Conservation (phyloP, 2,888 invertebrate species). For the Tipula confusa region DNA sequence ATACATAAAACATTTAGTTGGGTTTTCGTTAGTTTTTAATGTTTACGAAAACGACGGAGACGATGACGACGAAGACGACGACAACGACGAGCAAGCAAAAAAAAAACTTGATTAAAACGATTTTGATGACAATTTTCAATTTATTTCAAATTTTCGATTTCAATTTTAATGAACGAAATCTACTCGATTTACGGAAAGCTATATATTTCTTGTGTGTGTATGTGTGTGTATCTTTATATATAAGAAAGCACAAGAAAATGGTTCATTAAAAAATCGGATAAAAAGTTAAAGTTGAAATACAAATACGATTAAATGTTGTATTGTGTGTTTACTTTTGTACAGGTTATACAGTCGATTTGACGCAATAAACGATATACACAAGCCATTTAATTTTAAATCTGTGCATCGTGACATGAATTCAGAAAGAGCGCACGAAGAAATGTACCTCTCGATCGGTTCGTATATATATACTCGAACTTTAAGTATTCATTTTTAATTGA, state of each 20-base stretch:
- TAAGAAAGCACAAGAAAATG: neutral
- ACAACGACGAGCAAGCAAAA: neutral
- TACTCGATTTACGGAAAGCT: neutral
- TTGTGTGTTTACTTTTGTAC: neutral
- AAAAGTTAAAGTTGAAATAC: neutral
- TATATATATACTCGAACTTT: neutral
- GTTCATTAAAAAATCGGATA: neutral
- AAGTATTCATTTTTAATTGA: neutral
- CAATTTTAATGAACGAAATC: neutral
- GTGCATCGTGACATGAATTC: neutral
- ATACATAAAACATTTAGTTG: too few relatives aligned
- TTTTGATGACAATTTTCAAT: slow-evolving; percentile 20
- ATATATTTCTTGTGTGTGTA: neutral
- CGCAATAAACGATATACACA: neutral
- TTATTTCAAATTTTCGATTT: neutral
- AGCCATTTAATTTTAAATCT: neutral
- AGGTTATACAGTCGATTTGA: neutral
- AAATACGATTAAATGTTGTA: neutral
- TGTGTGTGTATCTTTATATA: neutral
- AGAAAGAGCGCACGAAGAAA: neutral
- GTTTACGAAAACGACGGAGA: neutral
- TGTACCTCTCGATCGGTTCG: neutral
- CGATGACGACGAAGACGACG: neutral
- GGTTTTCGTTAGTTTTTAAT: neutral
- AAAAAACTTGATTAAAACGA: neutral